phyloP scores from a whole-genome alignment of 2,888 invertebrate genomes.

The Hirtodrosophila histrioides region DNA sequence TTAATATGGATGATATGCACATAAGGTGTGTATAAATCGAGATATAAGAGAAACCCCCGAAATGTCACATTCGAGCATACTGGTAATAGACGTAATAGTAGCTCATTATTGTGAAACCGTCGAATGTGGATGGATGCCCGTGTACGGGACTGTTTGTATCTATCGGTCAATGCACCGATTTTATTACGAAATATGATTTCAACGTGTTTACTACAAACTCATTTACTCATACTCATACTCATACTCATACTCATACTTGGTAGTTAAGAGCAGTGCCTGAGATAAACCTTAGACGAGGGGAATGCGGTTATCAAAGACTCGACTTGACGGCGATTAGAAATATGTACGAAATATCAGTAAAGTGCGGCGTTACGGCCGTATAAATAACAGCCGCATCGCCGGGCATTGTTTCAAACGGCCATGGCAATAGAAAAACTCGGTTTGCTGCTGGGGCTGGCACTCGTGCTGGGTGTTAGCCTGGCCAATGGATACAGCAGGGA shows the following conservation, averaged over 20 bases:
- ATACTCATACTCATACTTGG: neutral
- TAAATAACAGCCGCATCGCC: slow-evolving; percentile 57
- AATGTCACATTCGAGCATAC: neutral
- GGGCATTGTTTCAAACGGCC: slow-evolving; percentile 45
- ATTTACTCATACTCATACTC: neutral
- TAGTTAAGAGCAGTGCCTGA: slow-evolving; percentile 24
- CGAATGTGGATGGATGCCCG: neutral
- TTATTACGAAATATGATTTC: slow-evolving; percentile 14
- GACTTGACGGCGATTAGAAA: slow-evolving; percentile 42
- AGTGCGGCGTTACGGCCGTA: slow-evolving; percentile 49
- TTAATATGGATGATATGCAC: slow-evolving; percentile 7
- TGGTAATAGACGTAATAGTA: slow-evolving; percentile 1
- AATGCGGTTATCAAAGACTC: slow-evolving; percentile 38
- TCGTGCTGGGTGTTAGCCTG: neutral
- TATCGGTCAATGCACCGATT: slow-evolving; percentile 57
- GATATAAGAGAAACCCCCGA: slow-evolving; percentile 2
- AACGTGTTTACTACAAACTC: slow-evolving; percentile 14
- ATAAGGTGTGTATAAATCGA: neutral
- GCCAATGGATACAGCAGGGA: slow-evolving; percentile 25
- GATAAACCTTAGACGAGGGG: slow-evolving; percentile 36
- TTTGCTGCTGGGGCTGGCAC: neutral
- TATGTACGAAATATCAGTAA: slow-evolving; percentile 17
- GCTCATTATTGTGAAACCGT: slow-evolving; percentile 1
- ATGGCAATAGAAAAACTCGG: slow-evolving; percentile 49
- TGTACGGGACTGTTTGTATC: slow-evolving; percentile 14